Evolutionary conservation across 2,113 vertebrate genomes (phyloP).

Genomic region (Carassius auratus): DNA sequence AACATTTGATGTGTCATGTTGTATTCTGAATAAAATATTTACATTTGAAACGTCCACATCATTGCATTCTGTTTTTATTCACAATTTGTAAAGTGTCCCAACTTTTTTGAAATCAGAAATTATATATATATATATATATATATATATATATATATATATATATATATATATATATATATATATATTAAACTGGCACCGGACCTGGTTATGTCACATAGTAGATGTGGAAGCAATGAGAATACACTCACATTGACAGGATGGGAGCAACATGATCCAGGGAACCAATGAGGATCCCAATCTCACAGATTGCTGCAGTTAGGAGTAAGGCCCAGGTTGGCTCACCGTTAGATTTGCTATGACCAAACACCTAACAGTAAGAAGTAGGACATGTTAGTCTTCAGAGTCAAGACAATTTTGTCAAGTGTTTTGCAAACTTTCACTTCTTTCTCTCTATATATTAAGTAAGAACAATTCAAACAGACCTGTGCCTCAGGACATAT

Average conservation of each 20-base stretch:
- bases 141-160: no score
- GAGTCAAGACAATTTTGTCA: neutral
- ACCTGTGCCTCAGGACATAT: neutral
- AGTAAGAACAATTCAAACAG: neutral
- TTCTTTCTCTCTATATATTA: neutral
- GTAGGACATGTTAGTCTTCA: neutral
- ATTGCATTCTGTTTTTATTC: no score
- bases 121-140: no score
- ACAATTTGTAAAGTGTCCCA: no score
- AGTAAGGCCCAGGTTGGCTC: conserved; percentile 96
- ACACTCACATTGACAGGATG: conserved; percentile 91
- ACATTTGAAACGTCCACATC: no score
- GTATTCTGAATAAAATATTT: no score
- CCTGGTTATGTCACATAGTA: neutral
- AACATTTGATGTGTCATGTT: no score
- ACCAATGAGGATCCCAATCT: conserved; percentile 93
- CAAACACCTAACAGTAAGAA: conserved; percentile 82
- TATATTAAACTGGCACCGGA: no score
- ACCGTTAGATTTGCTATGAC: conserved; percentile 91
- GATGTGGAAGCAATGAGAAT: neutral
- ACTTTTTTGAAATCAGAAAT: no score
- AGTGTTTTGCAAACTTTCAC: neutral
- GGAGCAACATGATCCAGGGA: conserved; percentile 92
- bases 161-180: no score
- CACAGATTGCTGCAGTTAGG: conserved; percentile 90